Base-by-base conservation (phyloP, 2,888 invertebrate species). In the Apotomis turbidana region DNA sequence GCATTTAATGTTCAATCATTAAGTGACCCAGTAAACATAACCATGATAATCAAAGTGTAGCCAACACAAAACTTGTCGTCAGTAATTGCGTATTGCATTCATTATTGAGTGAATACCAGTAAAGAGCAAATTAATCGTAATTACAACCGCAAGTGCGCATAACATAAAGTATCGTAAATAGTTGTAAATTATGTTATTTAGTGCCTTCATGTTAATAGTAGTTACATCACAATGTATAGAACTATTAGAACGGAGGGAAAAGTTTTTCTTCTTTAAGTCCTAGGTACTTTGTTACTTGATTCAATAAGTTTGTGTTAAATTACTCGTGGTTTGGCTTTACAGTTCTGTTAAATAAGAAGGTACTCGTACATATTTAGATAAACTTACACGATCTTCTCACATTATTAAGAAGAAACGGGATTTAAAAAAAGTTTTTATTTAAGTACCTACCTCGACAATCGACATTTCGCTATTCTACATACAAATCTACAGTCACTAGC, bases 121-220 rank as follows among this genome's bases (percentile, higher is more conserved):
- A 15, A 51, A 27, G 51, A 38, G 51, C 49, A 58, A n/a, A 63
- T 63, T 52, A 52, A 12, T 52, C 51, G n/a, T 52, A 38, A 63
- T 63, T 63, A 38, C 10, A 41, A 41, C 41, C n/a, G 41, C 41
- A 10, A 59, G 38, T 13, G 41, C 38, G n/a, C 5, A 59, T n/a
- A 38, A 12, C 13, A 41, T 12, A 59, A 59, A 59, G 1, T 41
- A 59, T 59, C 41, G 41, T 41, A 41, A 15, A 54, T 36, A 57
- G 57, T 57, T 36, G 57, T 36, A 38, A 36, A 57, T 57, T 4
- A 5, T 58, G 57, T 36, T 38, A n/a, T 58, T 38, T 12, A 58
- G 57, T n/a, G 57, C 10, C 38, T 38, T 58, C 3, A 58, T 12
- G 36, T 12, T 36, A 12, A 57, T 36, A 12, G 2, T 36, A 5